These are phyloP conservation scores for Tryphoninae sp. DNA, from an alignment of 2,888 invertebrate genomes.

Conservation along the genomic window DNA sequence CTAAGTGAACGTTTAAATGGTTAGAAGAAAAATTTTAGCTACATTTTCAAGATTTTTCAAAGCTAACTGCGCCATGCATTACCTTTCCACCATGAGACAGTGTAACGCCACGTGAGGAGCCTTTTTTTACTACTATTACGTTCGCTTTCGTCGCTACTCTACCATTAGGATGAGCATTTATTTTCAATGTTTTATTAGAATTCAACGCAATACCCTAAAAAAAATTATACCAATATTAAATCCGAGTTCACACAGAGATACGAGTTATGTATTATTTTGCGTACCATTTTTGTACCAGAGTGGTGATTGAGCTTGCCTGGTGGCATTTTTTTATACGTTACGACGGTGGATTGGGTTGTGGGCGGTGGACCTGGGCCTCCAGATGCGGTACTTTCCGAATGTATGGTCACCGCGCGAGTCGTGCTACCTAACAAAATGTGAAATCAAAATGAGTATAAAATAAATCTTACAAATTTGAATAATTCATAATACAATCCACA, in stretches of 20 bases:
- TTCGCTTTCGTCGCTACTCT: conserved; percentile 83
- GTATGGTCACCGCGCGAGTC: conserved; percentile 67
- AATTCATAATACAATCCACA: neutral
- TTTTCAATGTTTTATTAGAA: conserved; percentile 74
- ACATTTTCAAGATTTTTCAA: too few relatives aligned
- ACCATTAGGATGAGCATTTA: conserved; percentile 71
- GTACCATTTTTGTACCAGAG: conserved; percentile 74
- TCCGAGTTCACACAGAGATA: neutral
- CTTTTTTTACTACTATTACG: conserved; percentile 85
- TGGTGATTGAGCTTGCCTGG: conserved; percentile 72
- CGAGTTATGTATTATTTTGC: neutral
- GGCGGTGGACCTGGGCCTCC: conserved; percentile 76
- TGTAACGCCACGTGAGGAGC: conserved; percentile 82
- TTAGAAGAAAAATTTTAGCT: neutral
- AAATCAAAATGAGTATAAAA: conserved; percentile 1
- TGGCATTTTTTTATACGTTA: conserved; percentile 73
- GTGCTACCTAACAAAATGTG: conserved; percentile 61
- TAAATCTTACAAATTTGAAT: neutral
- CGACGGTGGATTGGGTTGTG: conserved; percentile 65
- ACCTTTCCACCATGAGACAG: conserved; percentile 79
- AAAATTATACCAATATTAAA: conserved; percentile 13
- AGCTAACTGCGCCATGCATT: conserved; percentile 12
- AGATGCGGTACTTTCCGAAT: conserved; percentile 70
- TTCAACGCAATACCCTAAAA: conserved; percentile 73
- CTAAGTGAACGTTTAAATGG: conserved; percentile 63